Base-by-base conservation (phyloP, 2,888 invertebrate species). In the Megastigmus dorsalis region DNA sequence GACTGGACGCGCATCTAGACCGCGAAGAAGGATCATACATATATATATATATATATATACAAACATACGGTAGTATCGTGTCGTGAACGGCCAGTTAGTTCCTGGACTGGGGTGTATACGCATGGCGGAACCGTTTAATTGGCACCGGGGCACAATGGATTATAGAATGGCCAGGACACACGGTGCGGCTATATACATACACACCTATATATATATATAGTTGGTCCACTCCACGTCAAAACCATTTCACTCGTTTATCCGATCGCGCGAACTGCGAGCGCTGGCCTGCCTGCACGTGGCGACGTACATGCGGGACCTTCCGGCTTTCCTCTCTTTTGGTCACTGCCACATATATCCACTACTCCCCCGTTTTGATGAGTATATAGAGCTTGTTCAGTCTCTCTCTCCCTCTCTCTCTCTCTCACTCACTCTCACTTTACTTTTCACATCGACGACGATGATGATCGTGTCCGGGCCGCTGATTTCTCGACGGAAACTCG, bases 51-150 rank as follows among this genome's bases (percentile, higher is more conserved):
- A n/a, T n/a, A n/a, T n/a, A n/a, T 38, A 23, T 41, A 55, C 55
- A 36, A 66, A 52, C 45, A 66, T 67, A 66, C 69, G 62, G 55
- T 73, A 66, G 74, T 75, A 82, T 79, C 84, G 84, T 82, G 84
- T 84, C 82, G 83, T 83, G 83, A 85, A 85, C 83, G 86, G 82
- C 84, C 85, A 85, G 85, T 85, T 85, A 86, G 86, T 82, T 85
- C 83, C 86, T 52, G 57, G 55, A 41, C 28, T 10, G 43, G 59
- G 13, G 20, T 82, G 82, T 83, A 82, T 84, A 88, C 88, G 88
- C 87, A 88, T 88, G 85, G 84, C 79, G 83, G 86, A 84, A 86
- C 86, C 86, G 86, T 87, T 88, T 88, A 88, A 88, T 88, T 88
- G 88, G 88, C 86, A 86, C 84, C 84, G 85, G 85, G 85, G 55